Percentiles rank a stretch among this genome's conserved stretches.
These are phyloP conservation scores for Vanessa atalanta DNA, from an alignment of 1,140 invertebrate species.

Conservation along the genomic window DNA sequence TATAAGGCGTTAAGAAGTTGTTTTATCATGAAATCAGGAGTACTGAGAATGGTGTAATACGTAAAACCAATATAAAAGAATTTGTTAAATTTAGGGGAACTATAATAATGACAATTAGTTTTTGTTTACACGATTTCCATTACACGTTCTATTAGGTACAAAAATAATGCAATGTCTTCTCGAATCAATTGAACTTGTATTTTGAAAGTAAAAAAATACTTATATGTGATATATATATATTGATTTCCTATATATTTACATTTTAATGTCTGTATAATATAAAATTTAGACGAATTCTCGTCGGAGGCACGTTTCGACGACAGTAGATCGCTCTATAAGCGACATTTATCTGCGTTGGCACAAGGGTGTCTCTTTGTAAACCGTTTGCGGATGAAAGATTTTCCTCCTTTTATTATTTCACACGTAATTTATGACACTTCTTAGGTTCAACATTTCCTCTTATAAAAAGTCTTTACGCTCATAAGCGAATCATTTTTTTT, in stretches of 20 bases:
- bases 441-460: slow-evolving; percentile 56
- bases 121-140: no score
- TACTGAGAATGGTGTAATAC: no score
- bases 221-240: neutral
- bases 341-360: slow-evolving; percentile 66
- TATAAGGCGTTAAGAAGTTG: no score
- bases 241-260: slow-evolving; percentile 7
- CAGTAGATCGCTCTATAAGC: slow-evolving; percentile 64
- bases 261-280: slow-evolving; percentile 30
- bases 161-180: no score
- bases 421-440: slow-evolving; percentile 75
- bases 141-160: no score
- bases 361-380: slow-evolving; percentile 67
- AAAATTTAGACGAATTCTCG: slow-evolving; percentile 43
- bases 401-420: slow-evolving; percentile 76
- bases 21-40: no score
- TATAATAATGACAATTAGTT: no score
- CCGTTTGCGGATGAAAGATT: slow-evolving; percentile 72
- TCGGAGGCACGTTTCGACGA: slow-evolving; percentile 58
- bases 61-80: no score
- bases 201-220: neutral
- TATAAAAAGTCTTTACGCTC: slow-evolving; percentile 53
- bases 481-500: slow-evolving; percentile 54
- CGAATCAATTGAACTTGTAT: neutral
- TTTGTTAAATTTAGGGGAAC: no score